Conservation (phyloP, 1,140 invertebrate genomes). For the Euura lappo region DNA sequence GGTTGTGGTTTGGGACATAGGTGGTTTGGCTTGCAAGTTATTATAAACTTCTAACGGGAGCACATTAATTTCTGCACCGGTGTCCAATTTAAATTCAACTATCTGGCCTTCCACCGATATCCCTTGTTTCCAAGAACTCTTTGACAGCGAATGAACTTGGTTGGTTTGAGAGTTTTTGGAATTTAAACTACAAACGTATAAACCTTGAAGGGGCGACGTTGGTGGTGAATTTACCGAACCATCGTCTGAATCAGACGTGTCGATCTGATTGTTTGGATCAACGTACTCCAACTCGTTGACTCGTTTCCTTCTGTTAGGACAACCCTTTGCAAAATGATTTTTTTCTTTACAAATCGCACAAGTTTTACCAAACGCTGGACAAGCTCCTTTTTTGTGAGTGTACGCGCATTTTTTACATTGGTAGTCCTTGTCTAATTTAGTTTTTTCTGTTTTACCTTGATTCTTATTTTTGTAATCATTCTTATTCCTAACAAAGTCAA, state of each 20-base stretch:
- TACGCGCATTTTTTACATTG: constrained; percentile 23
- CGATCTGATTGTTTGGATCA: no score
- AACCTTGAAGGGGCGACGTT: no score
- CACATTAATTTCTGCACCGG: constrained; percentile 11
- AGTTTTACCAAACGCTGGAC: constrained; percentile 32
- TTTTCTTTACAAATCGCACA: constrained; percentile 24
- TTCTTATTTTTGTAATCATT: not conserved
- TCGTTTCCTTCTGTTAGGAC: constrained; percentile 13
- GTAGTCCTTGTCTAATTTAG: constrained; percentile 16
- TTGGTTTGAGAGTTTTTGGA: not conserved
- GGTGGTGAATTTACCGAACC: no score
- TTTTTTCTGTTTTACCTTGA: not conserved
- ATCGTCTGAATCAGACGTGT: no score
- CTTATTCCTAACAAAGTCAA: constrained; percentile 8
- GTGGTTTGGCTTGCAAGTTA: not conserved
- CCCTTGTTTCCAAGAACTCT: not conserved
- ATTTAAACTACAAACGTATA: not conserved
- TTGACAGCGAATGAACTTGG: not conserved
- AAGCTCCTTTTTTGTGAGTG: constrained; percentile 19
- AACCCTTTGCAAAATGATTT: constrained; percentile 28
- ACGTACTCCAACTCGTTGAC: not conserved
- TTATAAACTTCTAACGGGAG: not conserved
- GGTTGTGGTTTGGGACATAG: not conserved
- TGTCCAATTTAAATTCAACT: constrained; percentile 8
- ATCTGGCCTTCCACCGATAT: not conserved